Base-by-base conservation (phyloP, 2,113 vertebrate species). In the Microcebus tavaratra region DNA sequence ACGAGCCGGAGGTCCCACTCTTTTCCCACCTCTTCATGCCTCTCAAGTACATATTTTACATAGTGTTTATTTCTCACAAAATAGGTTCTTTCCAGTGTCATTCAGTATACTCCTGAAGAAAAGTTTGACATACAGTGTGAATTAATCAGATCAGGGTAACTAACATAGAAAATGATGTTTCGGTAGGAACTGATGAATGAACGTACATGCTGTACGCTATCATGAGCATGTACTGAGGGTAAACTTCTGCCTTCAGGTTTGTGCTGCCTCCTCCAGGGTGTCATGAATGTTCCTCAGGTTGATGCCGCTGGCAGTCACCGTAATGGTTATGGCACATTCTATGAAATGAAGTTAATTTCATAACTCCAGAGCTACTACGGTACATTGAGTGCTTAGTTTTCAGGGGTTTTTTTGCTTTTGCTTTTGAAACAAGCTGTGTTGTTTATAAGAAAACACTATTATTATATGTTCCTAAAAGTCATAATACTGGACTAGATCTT, bases 41-140 rank as follows among this genome's bases (percentile, higher is more conserved):
- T 90, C 42, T 85, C 31, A 67, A 73, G 48, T 91, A 87, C 12
- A 31, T 57, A 48, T 57, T 88, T 84, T 94, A 20, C n/a, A 13
- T 23, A n/a, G 20, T 55, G 12, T 55, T 91, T 76, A 29, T 68
- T 67, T 91, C 39, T 96, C 23, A 20, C 31, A 27, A 75, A 87
- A 31, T 10, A 79, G 6, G 9, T 20, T 55, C 68, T 88, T 86
- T 31, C 86, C 78, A 76, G 55, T 78, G 36, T 45, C 73, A 68
- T 55, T 68, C 15, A 53, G 36, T 4, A 17, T 36, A 2, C 11
- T 89, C 70, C 39, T 81, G 48, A 91, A 79, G 59, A 80, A 80
- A 39, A 59, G 18, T 59, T 57, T 36, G 45, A 9, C 31, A 29
- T 63, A 29, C 61, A 63, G 29, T 29, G 11, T 63, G 61, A 63